phyloP scores from a whole-genome alignment of 1,140 invertebrate genomes.

The Zaprionus vittiger region DNA sequence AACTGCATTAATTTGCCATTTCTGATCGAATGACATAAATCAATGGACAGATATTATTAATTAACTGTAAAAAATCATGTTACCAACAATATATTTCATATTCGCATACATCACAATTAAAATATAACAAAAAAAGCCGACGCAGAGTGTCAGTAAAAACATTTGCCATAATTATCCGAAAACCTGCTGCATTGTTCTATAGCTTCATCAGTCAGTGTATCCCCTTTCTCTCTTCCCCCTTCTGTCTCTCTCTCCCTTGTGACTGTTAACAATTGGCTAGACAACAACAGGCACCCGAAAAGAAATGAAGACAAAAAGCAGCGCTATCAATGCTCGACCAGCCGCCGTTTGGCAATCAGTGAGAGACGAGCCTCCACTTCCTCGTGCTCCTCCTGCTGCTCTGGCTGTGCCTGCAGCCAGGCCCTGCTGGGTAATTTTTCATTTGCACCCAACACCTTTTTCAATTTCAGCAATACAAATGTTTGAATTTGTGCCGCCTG shows the following conservation, averaged over 20 bases:
- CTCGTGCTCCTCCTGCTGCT: background rate
- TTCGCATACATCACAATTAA: constrained; percentile 38
- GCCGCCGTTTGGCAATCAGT: constrained; percentile 38
- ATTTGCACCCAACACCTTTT: constrained; percentile 79
- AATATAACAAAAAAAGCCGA: constrained; percentile 6
- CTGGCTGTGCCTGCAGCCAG: background rate
- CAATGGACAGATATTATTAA: constrained; percentile 46
- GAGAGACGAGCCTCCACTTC: background rate
- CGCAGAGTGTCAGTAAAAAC: constrained; percentile 10
- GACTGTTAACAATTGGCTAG: constrained; percentile 47
- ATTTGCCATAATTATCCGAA: constrained; percentile 33
- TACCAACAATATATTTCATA: constrained; percentile 15
- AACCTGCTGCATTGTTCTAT: constrained; percentile 26
- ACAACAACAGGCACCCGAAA: constrained; percentile 44
- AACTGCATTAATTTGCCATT: constrained; percentile 38
- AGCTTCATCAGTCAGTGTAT: background rate
- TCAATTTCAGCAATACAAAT: constrained; percentile 82
- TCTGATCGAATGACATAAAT: constrained; percentile 35
- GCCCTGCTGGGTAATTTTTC: constrained; percentile 67
- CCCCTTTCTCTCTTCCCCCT: background rate
- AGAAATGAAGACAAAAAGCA: constrained; percentile 70
- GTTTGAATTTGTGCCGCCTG: constrained; percentile 80
- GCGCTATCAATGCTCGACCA: constrained; percentile 70
- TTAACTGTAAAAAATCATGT: constrained; percentile 31
- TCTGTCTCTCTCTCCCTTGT: background rate